phyloP scores from a whole-genome alignment of 2,113 vertebrate species.

The Sinosuthora webbiana region DNA sequence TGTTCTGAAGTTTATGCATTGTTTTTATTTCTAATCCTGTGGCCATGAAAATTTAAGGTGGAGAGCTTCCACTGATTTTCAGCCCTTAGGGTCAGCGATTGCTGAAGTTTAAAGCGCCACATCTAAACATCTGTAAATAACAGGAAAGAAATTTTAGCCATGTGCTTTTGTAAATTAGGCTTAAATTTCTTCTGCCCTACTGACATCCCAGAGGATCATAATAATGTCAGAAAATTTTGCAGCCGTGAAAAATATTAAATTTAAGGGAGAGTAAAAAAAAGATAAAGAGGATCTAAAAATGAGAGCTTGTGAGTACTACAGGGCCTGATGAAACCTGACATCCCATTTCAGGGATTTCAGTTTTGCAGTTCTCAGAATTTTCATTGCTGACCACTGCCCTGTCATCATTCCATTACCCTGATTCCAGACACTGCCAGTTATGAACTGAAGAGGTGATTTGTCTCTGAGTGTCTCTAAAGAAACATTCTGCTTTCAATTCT shows the following conservation, averaged over 20 bases:
- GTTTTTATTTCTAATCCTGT: neutral
- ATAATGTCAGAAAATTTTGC: neutral
- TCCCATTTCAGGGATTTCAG: neutral
- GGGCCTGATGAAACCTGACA: neutral
- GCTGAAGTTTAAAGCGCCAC: neutral
- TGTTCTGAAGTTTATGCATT: neutral
- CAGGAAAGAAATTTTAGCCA: neutral
- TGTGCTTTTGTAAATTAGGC: neutral
- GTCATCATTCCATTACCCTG: neutral
- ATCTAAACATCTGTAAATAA: neutral
- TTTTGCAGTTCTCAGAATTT: neutral
- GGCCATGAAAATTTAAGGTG: neutral
- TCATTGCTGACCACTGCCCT: neutral
- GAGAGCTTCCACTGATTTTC: neutral
- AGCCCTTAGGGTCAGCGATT: neutral
- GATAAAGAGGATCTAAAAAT: neutral
- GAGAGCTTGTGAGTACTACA: neutral
- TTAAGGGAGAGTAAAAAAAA: rapidly evolving
- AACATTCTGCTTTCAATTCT: neutral
- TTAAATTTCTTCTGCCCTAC: neutral
- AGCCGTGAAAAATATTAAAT: neutral
- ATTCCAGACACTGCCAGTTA: neutral
- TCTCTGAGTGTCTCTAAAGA: neutral
- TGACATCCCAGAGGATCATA: neutral
- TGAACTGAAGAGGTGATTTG: neutral